Evolutionary conservation across 2,888 invertebrate species (phyloP), one percentile per base, ranked within the genome.

Genomic region (Biston betularia): DNA sequence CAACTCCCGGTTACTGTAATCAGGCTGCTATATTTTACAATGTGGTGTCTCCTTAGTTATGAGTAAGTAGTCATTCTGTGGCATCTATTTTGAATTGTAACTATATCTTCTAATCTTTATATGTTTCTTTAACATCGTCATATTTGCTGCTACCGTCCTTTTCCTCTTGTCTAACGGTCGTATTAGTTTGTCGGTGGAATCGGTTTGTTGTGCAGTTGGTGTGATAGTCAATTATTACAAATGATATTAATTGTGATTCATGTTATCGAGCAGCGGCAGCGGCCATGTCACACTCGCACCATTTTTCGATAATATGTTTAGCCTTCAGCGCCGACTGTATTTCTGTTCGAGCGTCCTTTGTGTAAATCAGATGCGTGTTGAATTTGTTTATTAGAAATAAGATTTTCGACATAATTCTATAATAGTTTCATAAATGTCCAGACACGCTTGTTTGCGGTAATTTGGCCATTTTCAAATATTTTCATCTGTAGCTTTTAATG

Each of bases 171-270:
- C 70, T 63, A 71, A 67, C 50, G 56, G 64, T 71, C 65, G 56
- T 67, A 73, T 74, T 67, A 72, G 68, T 69, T 70, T 60, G 65
- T 68, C 60, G 69, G 63, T 62, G 63, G 64, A 61, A 75, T 69
- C 57, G 73, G 57, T 71, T 70, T 62, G 70, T 78, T 76, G 78
- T 78, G 79, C 81, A 78, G 82, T 80, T 81, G 84, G 81, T 80
- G 82, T 86, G 85, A 88, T 90, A 89, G 92, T 93, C 92, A 93
- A 93, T 93, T 93, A 93, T 89, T 92, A 87, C 87, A 85, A 24
- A 24, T 87, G 84, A 86, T 88, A 86, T 82, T 83, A 75, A 81
- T 78, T 76, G 70, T 72, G 65, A 65, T 71, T 72, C 70, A 70
- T 66, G 42, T 50, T 71, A 24, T 50, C 72, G 68, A 65, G 79